Conservation (phyloP, 2,797 vertebrate species). For the Anisognathus igniventris region DNA sequence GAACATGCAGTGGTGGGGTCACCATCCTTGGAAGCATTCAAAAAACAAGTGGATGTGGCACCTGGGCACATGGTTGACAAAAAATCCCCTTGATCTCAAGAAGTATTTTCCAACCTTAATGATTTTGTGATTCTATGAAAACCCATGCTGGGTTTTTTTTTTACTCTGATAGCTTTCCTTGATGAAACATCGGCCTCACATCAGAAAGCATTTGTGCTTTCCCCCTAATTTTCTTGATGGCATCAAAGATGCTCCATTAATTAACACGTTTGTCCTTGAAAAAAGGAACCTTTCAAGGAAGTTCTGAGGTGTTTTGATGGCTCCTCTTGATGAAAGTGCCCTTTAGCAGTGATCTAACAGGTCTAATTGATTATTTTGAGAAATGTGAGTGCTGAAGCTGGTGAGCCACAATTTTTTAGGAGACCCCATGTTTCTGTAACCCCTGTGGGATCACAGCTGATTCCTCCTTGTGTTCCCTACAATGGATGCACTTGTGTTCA, state of each 20-base stretch:
- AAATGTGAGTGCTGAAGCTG: background rate
- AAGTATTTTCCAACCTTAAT: background rate
- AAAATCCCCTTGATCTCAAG: background rate
- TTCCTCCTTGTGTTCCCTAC: background rate
- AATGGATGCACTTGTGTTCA: background rate
- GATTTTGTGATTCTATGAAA: background rate
- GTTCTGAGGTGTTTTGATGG: background rate
- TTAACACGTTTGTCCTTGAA: background rate
- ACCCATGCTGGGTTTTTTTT: background rate
- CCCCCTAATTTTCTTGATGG: background rate
- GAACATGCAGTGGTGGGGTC: background rate
- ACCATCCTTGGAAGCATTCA: background rate
- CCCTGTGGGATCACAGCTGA: background rate
- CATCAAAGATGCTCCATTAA: background rate
- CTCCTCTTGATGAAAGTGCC: background rate
- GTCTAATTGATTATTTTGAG: background rate
- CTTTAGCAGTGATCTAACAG: background rate
- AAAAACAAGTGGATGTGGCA: background rate
- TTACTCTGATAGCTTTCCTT: background rate
- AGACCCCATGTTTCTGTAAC: background rate
- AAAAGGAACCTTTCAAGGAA: background rate
- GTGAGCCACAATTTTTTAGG: background rate
- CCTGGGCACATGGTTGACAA: background rate
- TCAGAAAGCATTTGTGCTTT: background rate
- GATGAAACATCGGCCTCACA: background rate